These are phyloP conservation scores for Netelia inedita DNA, from an alignment of 2,888 invertebrate species.

Conservation along the genomic window DNA sequence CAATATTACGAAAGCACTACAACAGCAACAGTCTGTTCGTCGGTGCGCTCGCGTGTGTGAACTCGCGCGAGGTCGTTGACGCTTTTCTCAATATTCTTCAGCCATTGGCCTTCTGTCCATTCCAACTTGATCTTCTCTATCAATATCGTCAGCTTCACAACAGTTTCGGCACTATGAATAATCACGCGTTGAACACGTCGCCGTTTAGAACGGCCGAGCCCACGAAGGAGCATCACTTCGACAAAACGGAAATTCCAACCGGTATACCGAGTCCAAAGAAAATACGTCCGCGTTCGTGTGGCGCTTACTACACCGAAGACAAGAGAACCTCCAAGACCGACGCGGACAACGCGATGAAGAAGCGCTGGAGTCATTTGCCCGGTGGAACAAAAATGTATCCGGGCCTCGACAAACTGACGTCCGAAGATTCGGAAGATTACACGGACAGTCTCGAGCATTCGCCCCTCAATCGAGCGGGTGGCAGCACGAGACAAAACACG, in stretches of 20 bases:
- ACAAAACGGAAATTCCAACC: constrained; percentile 71
- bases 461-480: constrained; percentile 77
- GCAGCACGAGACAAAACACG: constrained; percentile 67
- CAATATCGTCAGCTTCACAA: constrained; percentile 92
- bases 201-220: constrained; percentile 74
- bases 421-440: constrained; percentile 90
- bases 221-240: constrained; percentile 72
- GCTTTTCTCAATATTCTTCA: constrained; percentile 92
- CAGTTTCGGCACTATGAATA: constrained; percentile 90
- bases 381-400: constrained; percentile 90
- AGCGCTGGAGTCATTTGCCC: constrained; percentile 90
- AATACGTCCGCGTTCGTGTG: constrained; percentile 90
- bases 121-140: constrained; percentile 93
- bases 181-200: constrained; percentile 83
- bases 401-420: constrained; percentile 90
- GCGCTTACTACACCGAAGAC: constrained; percentile 87
- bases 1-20: constrained; percentile 93
- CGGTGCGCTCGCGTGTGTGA: constrained; percentile 86
- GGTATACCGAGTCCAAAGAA: constrained; percentile 84
- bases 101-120: constrained; percentile 92
- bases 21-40: constrained; percentile 90
- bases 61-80: constrained; percentile 88
- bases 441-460: constrained; percentile 91
- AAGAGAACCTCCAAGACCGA: constrained; percentile 86
- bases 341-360: constrained; percentile 86